Evolutionary conservation across 2,113 vertebrate genomes (phyloP), one percentile per base, ranked within the genome.

Genomic region (Aramus guarauna): DNA sequence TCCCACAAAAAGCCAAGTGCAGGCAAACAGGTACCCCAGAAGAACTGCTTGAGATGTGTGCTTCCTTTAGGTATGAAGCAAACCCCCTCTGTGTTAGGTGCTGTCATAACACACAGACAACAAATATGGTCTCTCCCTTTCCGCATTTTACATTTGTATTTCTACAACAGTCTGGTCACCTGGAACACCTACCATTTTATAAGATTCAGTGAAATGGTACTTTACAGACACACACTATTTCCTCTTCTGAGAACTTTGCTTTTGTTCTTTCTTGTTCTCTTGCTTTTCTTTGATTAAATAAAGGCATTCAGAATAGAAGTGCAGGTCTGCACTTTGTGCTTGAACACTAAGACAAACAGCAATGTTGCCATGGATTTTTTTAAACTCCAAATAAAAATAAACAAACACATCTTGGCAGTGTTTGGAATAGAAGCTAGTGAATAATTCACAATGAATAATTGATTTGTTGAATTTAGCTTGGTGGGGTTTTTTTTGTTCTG

Each of bases 361-460:
- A 96, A 76, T 45, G 88, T 95, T 96, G 91, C 90, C 89, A 96
- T 84, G 80, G 91, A 91, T 96, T 94, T 97, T 96, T 96, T 95
- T 75, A 94, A 96, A 95, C 90, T 93, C 94, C 77, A 95, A 88
- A 97, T 92, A 95, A 96, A 98, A 98, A 97, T 93, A 98, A 97
- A 97, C 96, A 97, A 97, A 97, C 95, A 95, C 85, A 96, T 94
- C 96, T 97, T 96, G 97, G 92, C 95, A 94, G 91, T 90, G 79
- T 95, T 97, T 91, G 64, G 91, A 96, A 94, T 90, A 95, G 88
- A 96, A 96, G 89, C 88, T 97, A 96, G 96, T 97, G 95, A 97
- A 98, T 98, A 97, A 97, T 98, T 98, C 96, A 97, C 97, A 97
- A 97, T 97, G 96, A 97, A 98, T 98, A 98, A 98, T 96, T 97